Evolutionary conservation across 2,888 invertebrate genomes (phyloP).

Genomic region (Mamestra brassicae): DNA sequence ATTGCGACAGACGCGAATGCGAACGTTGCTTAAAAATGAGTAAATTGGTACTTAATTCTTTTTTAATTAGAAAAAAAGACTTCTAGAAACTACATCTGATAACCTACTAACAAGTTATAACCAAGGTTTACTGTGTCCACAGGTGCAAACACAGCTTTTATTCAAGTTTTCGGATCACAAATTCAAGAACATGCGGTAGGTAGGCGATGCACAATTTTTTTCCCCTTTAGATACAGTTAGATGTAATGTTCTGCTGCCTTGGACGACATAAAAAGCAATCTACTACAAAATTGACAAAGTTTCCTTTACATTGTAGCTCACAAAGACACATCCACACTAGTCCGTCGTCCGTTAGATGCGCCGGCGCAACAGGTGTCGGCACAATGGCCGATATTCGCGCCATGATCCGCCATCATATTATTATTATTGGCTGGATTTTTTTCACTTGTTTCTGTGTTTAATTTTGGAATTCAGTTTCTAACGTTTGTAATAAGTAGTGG

Average conservation of each 20-base stretch:
- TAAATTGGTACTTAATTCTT: too few relatives aligned
- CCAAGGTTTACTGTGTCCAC: too few relatives aligned
- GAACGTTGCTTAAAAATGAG: too few relatives aligned
- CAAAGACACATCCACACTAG: slow-evolving; percentile 58
- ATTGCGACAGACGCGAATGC: too few relatives aligned
- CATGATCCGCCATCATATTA: slow-evolving; percentile 57
- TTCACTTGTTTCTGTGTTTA: slow-evolving; percentile 1
- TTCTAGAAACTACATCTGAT: too few relatives aligned
- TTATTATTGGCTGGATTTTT: slow-evolving; percentile 32
- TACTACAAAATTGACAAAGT: neutral
- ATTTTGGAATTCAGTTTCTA: neutral
- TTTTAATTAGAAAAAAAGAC: too few relatives aligned
- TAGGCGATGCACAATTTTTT: neutral
- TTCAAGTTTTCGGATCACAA: too few relatives aligned
- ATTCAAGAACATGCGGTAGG: too few relatives aligned
- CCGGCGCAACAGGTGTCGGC: slow-evolving; percentile 70
- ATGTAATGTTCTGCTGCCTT: neutral
- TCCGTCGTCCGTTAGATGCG: slow-evolving; percentile 49
- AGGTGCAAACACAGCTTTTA: too few relatives aligned
- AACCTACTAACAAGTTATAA: too few relatives aligned
- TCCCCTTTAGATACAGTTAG: neutral
- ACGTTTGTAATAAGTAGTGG: neutral
- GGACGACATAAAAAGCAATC: neutral
- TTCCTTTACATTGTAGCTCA: neutral
- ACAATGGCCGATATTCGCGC: slow-evolving; percentile 70